Evolutionary conservation across 2,113 vertebrate genomes (phyloP), one percentile per base, ranked within the genome.

Genomic region (Megaceryle maxima): DNA sequence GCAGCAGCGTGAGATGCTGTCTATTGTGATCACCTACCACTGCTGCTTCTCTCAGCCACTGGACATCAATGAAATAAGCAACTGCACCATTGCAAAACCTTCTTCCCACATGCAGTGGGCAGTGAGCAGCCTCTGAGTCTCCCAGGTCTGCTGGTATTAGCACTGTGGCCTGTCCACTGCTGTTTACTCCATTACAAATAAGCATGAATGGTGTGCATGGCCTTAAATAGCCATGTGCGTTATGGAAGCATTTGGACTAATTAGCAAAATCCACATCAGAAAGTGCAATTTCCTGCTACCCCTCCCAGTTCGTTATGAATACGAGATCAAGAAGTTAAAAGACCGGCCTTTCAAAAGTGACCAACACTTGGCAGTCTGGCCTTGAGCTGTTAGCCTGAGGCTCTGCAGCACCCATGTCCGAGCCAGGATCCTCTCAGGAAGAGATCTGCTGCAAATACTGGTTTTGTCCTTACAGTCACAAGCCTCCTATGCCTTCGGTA

Each of bases 181-280:
- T 75, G 66, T 37, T 83, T 29, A 53, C 76, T 8, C 86, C 39
- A 8, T 78, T 92, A 95, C 83, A 92, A 46, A 72, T 55, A 79
- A 85, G 78, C 46, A 41, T 41, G 50, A 51, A 78, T 78, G n/a
- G 35, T 14, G 67, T 78, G 35, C 16, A 6, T 16, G 55, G 72
- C 68, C 72, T 92, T 43, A 48, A 88, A 90, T 35, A 80, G 13
- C 83, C 72, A 4, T 20, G 4, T 6, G 22, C 17, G 64, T 70
- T 91, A 11, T 0, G 82, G 72, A 74, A 90, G 20, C 60, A 67
- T 24, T 91, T 78, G 39, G 53, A n/a, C 60, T 83, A 93, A 94
- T 96, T 83, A 84, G 62, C 10, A 43, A 83, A 87, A 83, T 94
- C 91, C 93, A 95, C 94, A 90, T 75, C 50, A 94, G 68, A 87